Conservation (phyloP, 2,797 vertebrate genomes). For the Syndactyla subalaris region DNA sequence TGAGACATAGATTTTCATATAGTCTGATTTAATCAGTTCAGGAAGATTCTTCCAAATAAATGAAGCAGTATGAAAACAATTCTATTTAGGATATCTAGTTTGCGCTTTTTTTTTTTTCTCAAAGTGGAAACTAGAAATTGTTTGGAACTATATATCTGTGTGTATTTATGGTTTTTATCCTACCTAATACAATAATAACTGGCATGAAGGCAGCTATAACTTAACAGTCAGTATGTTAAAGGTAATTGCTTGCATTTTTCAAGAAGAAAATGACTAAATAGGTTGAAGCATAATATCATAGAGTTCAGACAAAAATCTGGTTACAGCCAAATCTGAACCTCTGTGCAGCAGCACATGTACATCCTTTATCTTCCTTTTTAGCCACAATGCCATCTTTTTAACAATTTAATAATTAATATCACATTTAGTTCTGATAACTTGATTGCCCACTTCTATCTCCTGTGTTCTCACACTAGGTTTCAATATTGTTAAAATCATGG, state of each 20-base stretch:
- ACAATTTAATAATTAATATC: background rate
- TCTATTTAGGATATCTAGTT: background rate
- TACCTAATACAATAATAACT: background rate
- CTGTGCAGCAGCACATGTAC: background rate
- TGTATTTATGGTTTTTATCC: background rate
- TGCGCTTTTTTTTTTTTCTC: background rate
- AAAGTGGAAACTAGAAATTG: background rate
- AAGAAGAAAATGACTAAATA: background rate
- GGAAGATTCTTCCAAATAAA: background rate
- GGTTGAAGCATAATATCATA: background rate
- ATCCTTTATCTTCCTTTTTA: background rate
- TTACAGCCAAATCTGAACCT: background rate
- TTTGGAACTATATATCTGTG: background rate
- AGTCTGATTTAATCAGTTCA: background rate
- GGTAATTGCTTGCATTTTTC: background rate
- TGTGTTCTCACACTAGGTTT: background rate
- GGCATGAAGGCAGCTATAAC: background rate
- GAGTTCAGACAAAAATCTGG: background rate
- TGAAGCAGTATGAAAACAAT: background rate
- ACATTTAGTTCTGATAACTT: background rate
- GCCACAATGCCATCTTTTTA: background rate
- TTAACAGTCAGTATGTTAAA: background rate
- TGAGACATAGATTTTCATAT: background rate
- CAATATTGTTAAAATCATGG: conserved; percentile 6
- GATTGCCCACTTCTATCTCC: background rate